A percentile compares a stretch with the other conserved stretches of the same genome.
These are phyloP conservation scores for Acestrorhynchus altus DNA, from an alignment of 2,797 vertebrate genomes.

Conservation along the genomic window DNA sequence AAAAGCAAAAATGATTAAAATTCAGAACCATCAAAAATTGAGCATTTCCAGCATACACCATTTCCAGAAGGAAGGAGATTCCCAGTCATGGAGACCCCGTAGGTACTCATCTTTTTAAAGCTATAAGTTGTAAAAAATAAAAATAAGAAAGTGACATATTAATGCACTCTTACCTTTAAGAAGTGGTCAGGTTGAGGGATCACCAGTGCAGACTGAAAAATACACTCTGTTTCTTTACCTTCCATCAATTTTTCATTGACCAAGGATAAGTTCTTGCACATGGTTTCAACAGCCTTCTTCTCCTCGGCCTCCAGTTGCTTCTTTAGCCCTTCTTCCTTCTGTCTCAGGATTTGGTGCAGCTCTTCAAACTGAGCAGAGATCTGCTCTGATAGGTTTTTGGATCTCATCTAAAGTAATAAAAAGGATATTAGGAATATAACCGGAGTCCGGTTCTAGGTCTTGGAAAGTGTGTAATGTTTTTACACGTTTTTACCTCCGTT, in stretches of 20 bases:
- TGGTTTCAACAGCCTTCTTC: constrained; percentile 1
- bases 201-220: constrained; percentile 20
- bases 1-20: not conserved
- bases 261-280: constrained; percentile 6
- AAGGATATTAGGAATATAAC: not conserved
- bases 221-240: constrained; percentile 8
- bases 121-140: not conserved
- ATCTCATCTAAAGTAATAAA: constrained; percentile 19
- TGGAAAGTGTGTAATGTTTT: too few species aligned
- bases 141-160: not conserved
- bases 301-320: constrained; percentile 19
- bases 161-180: constrained; percentile 37
- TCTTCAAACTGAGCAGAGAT: constrained; percentile 44
- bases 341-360: constrained; percentile 46
- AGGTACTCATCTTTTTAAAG: too few species aligned
- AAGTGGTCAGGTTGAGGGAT: constrained; percentile 31
- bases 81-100: too few species aligned
- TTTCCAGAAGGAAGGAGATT: too few species aligned
- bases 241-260: constrained; percentile 25
- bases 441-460: not conserved
- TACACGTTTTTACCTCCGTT: constrained; percentile 43
- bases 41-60: too few species aligned
- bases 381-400: constrained; percentile 5
- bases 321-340: constrained; percentile 47
- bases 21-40: too few species aligned